These are phyloP conservation scores for Centroberyx gerrardi DNA, from an alignment of 2,797 vertebrate genomes.

Conservation along the genomic window DNA sequence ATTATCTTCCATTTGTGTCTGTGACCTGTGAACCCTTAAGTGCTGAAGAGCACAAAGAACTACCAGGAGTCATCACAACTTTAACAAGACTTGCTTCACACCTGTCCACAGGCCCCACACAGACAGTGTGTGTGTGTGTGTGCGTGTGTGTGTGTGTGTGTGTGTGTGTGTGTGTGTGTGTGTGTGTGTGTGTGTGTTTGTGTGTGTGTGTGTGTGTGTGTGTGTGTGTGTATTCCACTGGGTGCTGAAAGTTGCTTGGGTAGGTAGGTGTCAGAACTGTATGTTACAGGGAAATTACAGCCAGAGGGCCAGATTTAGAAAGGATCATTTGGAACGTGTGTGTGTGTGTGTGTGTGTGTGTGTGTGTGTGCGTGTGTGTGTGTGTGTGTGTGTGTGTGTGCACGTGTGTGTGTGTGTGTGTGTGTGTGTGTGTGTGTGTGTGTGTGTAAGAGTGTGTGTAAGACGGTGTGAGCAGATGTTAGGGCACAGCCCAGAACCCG, in stretches of 20 bases:
- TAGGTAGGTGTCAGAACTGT: slow-evolving; percentile 53
- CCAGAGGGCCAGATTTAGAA: slow-evolving; percentile 58
- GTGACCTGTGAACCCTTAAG: slow-evolving; percentile 64
- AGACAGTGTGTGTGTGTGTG: slow-evolving; percentile 26
- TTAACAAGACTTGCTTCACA: slow-evolving; percentile 64
- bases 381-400: neutral
- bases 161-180: slow-evolving; percentile 21
- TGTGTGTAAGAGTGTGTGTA: slow-evolving; percentile 7
- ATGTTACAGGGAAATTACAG: slow-evolving; percentile 61
- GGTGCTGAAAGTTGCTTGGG: slow-evolving; percentile 61
- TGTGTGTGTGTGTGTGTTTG: neutral
- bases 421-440: neutral
- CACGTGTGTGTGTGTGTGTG: slow-evolving; percentile 17
- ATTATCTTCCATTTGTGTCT: slow-evolving; percentile 67
- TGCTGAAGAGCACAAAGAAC: slow-evolving; percentile 67
- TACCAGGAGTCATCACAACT: slow-evolving; percentile 73
- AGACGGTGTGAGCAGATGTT: slow-evolving; percentile 71
- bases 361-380: neutral
- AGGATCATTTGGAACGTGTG: slow-evolving; percentile 42
- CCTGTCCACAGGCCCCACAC: slow-evolving; percentile 54
- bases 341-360: slow-evolving; percentile 12
- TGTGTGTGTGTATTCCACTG: slow-evolving; percentile 31
- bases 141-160: slow-evolving; percentile 16
- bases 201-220: slow-evolving; percentile 24
- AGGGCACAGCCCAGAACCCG: slow-evolving; percentile 51